Percentiles rank a stretch among this genome's conserved stretches.
Conservation (phyloP, 1,140 invertebrate genomes). For the Chionoecetes opilio region DNA sequence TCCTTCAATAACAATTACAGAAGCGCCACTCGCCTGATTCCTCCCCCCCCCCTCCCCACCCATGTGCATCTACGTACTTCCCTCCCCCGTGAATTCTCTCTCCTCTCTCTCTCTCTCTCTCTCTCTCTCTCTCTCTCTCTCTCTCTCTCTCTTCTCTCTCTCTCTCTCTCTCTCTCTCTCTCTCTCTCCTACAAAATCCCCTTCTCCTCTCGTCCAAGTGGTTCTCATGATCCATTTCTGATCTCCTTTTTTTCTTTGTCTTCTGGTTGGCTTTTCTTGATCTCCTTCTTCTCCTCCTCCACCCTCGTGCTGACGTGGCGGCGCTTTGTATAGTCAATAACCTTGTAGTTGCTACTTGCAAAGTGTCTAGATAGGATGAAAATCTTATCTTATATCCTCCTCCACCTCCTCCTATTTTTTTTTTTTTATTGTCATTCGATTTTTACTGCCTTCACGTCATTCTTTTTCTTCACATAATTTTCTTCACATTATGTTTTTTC, state of each 20-base stretch:
- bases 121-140: background rate
- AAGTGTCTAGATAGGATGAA: too few species aligned
- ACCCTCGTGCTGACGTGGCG: too few species aligned
- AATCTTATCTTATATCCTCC: background rate
- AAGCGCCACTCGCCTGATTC: background rate
- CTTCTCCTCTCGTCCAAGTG: background rate
- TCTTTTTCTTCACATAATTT: too few species aligned
- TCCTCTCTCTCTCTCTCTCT: background rate
- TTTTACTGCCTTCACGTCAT: too few species aligned
- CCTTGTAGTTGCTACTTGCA: too few species aligned
- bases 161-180: slow-evolving; percentile 23
- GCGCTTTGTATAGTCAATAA: too few species aligned
- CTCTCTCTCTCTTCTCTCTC: too few species aligned
- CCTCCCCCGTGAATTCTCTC: too few species aligned
- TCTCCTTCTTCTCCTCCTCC: background rate
- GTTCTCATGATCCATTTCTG: background rate
- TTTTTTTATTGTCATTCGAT: background rate
- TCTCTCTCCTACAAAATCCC: background rate
- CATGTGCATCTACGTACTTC: too few species aligned
- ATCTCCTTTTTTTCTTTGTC: background rate
- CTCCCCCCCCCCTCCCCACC: background rate
- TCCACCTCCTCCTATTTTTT: background rate
- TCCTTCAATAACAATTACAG: slow-evolving; percentile 53
- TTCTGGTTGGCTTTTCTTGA: background rate
- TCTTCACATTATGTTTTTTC: too few species aligned